A percentile compares a stretch with the other conserved stretches of the same genome.
These are phyloP conservation scores for Apaloderma vittatum DNA, from an alignment of 2,113 vertebrate species.

Conservation along the genomic window DNA sequence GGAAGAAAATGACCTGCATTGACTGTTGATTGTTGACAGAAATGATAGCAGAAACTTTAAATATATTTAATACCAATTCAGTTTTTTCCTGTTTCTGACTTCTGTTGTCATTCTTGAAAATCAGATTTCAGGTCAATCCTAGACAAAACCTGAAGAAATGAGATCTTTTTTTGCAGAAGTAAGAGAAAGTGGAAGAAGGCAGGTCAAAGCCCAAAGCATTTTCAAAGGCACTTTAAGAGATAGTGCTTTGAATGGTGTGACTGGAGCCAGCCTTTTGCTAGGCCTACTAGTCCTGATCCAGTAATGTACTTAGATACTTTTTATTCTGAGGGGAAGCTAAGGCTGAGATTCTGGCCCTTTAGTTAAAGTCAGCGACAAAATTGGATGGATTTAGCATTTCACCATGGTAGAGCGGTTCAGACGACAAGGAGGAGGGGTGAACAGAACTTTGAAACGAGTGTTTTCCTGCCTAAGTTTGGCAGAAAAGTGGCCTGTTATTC, in stretches of 20 bases:
- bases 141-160: neutral
- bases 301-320: neutral
- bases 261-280: neutral
- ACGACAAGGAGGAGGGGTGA: neutral
- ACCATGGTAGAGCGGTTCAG: neutral
- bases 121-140: neutral
- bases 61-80: neutral
- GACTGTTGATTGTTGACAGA: neutral
- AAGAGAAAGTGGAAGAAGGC: neutral
- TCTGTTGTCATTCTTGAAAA: neutral
- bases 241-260: neutral
- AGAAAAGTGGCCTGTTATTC: neutral
- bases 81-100: neutral
- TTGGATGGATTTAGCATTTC: neutral
- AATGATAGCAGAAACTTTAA: neutral
- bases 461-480: neutral
- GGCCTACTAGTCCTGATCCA: neutral
- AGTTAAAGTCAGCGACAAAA: neutral
- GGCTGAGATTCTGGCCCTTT: neutral
- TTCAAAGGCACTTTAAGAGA: neutral
- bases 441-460: neutral
- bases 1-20: neutral
- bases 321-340: neutral
- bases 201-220: neutral
- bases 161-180: neutral